A percentile compares a stretch with the other conserved stretches of the same genome.
These are phyloP conservation scores for Styela clava DNA, from an alignment of 23 tunicate genomes.

Conservation along the genomic window DNA sequence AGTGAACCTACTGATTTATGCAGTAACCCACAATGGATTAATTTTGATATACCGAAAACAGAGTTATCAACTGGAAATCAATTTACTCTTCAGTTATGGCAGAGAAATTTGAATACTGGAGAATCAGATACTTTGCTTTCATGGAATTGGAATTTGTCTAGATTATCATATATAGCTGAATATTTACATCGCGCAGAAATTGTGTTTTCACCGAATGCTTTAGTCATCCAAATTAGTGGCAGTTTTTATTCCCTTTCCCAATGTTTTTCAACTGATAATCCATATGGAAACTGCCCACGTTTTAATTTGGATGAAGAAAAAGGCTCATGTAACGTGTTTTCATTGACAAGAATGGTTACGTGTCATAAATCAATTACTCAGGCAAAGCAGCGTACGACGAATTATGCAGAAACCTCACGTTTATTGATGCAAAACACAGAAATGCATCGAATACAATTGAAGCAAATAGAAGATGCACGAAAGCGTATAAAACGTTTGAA, in stretches of 20 bases:
- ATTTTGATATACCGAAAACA: slow-evolving; percentile 2
- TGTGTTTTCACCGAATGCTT: slow-evolving; percentile 7
- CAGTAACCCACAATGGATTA: slow-evolving; percentile 2
- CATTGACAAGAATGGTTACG: slow-evolving; percentile 18
- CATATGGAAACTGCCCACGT: slow-evolving; percentile 28
- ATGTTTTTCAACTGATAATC: slow-evolving; percentile 14
- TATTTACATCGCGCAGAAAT: not conserved
- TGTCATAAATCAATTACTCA: slow-evolving; percentile 7
- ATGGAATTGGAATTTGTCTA: slow-evolving; percentile 17
- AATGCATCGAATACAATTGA: not conserved
- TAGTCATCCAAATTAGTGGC: slow-evolving; percentile 14
- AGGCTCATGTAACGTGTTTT: slow-evolving; percentile 21
- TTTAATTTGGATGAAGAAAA: slow-evolving; percentile 27
- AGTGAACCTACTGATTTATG: not conserved
- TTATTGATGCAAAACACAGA: not conserved
- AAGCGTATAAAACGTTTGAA: not conserved
- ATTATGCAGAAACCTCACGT: not conserved
- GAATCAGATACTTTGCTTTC: not conserved
- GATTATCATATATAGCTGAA: slow-evolving; percentile 19
- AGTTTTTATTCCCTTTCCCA: slow-evolving; percentile 27
- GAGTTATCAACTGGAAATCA: not conserved
- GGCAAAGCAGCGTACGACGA: not conserved
- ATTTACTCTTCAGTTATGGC: slow-evolving; percentile 3
- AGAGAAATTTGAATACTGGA: not conserved
- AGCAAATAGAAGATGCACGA: slow-evolving; percentile 4